Evolutionary conservation across 2,797 vertebrate species (phyloP).

Genomic region (Hydrophis major): DNA sequence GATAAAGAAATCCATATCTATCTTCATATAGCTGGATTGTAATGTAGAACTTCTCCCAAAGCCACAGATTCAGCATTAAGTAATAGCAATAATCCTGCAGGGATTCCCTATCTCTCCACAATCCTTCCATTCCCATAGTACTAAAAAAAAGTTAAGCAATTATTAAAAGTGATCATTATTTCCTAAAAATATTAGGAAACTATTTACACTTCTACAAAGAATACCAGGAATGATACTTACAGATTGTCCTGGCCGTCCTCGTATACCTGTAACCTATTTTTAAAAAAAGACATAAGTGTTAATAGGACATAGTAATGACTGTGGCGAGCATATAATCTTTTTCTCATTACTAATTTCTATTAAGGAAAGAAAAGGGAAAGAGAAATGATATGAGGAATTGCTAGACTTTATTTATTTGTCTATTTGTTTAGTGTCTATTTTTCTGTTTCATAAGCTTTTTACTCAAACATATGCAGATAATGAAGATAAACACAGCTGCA

Average conservation of each 20-base stretch:
- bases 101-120: neutral
- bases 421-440: neutral
- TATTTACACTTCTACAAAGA: neutral
- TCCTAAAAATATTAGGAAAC: neutral
- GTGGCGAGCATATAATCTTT: neutral
- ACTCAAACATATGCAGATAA: neutral
- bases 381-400: neutral
- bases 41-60: neutral
- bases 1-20: neutral
- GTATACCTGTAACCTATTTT: conserved; percentile 85
- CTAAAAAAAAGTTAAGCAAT: neutral
- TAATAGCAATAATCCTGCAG: neutral
- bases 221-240: conserved; percentile 73
- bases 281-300: conserved; percentile 12
- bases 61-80: neutral
- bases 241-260: conserved; percentile 86
- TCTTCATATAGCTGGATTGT: neutral
- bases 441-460: neutral
- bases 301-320: neutral
- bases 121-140: neutral
- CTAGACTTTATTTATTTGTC: neutral
- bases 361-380: neutral
- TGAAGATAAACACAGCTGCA: neutral
- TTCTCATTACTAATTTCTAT: neutral
- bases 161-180: neutral